Base-by-base conservation (phyloP, 2,797 vertebrate genomes). In the Meriones psammophilus region DNA sequence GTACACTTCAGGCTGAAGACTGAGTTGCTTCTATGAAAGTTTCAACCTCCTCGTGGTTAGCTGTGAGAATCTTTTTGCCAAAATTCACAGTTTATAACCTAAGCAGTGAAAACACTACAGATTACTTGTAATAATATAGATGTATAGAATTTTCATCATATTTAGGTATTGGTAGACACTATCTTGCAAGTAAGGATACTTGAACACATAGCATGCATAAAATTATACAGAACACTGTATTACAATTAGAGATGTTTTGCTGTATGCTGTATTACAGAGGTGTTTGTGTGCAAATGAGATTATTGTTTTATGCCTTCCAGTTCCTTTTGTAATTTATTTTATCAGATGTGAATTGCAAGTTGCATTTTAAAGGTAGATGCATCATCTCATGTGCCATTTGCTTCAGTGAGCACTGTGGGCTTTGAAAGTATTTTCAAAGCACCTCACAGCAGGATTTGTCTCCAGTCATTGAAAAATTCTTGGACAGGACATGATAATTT, bases 401-500 rank as follows among this genome's bases (percentile, higher is more conserved):
- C 73, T 73, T 89, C 73, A 77, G 54, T 91, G 86, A 92, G 42
- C 22, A 50, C 39, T 36, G 76, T 94, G 68, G 77, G 30, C 96
- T 78, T 58, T 71, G 68, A 81, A 96, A 78, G n/a, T 90, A 66
- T 89, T 96, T 93, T 96, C 89, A 83, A 79, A 97, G 88, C 66
- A 56, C 60, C 33, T 89, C 68, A 56, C 33, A 84, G 83, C 81
- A 94, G 68, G 83, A 56, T 92, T 96, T 95, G 91, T 96, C 84
- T 97, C 81, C 42, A 94, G 78, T 88, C 96, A 39, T 60, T 73
- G 95, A 94, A 92, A 91, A 69, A 73, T 95, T 95, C 76, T 79
- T 91, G 58, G 87, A 86, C 9, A 90, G 54, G 69, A 78, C n/a
- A 17, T 73, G 71, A 36, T 87, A 93, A 89, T 95, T 96, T 95